Base-by-base conservation (phyloP, 2,888 invertebrate species). In the Gnatocerus cornutus region DNA sequence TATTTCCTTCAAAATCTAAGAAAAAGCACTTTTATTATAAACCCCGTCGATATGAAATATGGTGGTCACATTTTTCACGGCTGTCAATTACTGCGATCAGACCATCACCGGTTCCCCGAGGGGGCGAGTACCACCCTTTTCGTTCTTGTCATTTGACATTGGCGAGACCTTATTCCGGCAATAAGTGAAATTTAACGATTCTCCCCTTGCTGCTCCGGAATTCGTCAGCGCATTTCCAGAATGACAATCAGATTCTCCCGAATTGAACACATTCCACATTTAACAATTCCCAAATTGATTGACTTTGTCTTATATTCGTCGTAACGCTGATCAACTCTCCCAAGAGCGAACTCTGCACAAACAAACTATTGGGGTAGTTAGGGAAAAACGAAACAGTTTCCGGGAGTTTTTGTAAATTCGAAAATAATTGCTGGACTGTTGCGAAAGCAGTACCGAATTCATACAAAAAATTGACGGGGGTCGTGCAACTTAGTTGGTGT, bases 1-100 rank as follows among this genome's bases (percentile, higher is more conserved):
- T 45, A 58, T 58, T 58, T 45, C 37, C 29, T 14, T 45, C 27
- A 58, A 10, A 9, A 16, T 46, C 6, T 21, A 50, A 58, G 13
- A 43, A 56, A 45, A 65, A 52, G 59, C 65, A 12, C 62, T 71
- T 67, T 63, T 58, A 71, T 71, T 66, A 66, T 78, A 78, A 80
- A 80, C 79, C 79, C 75, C 73, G 67, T 63, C 66, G 71, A 75
- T 74, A 73, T 76, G 75, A 79, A 76, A 76, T 77, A 79, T 76
- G 71, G 74, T 71, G 70, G 68, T 65, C 72, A 73, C 78, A 80
- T 80, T 79, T 79, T 78, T 80, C 79, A 78, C 74, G 67, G 68
- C 77, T 78, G 80, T 79, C 79, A 80, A 80, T 80, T 80, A 80
- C 75, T 72, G 70, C 71, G 72, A 71, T 39, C 71, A 29, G 58